Evolutionary conservation across 2,888 invertebrate genomes (phyloP).

Genomic region (Pasiphila rectangulata): DNA sequence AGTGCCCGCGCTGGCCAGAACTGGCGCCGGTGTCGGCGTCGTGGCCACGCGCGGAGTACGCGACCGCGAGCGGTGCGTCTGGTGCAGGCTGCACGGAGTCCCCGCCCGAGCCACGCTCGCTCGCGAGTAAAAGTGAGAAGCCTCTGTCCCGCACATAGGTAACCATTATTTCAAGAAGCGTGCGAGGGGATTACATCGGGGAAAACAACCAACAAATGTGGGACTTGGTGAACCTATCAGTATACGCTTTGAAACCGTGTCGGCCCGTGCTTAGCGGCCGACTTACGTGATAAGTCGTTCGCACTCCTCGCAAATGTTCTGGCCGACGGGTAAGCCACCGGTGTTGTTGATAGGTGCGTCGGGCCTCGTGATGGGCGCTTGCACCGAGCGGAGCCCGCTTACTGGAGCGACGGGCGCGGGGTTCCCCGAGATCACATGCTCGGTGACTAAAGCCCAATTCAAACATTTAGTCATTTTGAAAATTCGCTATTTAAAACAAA

Average conservation of each 20-base stretch:
- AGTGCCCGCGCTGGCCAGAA: constrained; percentile 67
- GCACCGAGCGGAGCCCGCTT: constrained; percentile 85
- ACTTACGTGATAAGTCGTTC: constrained; percentile 99
- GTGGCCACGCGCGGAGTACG: constrained; percentile 65
- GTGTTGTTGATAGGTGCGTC: constrained; percentile 83
- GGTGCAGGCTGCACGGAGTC: constrained; percentile 82
- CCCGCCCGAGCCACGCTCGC: constrained; percentile 88
- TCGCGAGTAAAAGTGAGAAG: constrained; percentile 86
- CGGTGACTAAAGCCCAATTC: constrained; percentile 48
- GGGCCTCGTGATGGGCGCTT: constrained; percentile 86
- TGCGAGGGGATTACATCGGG: constrained; percentile 38
- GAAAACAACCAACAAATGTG: constrained; percentile 11
- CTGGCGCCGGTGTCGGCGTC: constrained; percentile 66
- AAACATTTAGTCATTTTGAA: not conserved
- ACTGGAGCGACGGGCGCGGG: constrained; percentile 54
- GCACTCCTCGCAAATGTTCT: constrained; percentile 98
- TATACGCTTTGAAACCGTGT: constrained; percentile 80
- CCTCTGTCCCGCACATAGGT: constrained; percentile 67
- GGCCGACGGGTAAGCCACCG: constrained; percentile 89
- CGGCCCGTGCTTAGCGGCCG: constrained; percentile 82
- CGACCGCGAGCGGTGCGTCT: constrained; percentile 69
- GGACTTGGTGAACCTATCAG: constrained; percentile 18
- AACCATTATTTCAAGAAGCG: constrained; percentile 47
- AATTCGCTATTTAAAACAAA: too few species aligned
- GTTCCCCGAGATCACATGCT: constrained; percentile 20